Conservation (phyloP, 2,113 vertebrate genomes). For the Sphyrna mokarran region DNA sequence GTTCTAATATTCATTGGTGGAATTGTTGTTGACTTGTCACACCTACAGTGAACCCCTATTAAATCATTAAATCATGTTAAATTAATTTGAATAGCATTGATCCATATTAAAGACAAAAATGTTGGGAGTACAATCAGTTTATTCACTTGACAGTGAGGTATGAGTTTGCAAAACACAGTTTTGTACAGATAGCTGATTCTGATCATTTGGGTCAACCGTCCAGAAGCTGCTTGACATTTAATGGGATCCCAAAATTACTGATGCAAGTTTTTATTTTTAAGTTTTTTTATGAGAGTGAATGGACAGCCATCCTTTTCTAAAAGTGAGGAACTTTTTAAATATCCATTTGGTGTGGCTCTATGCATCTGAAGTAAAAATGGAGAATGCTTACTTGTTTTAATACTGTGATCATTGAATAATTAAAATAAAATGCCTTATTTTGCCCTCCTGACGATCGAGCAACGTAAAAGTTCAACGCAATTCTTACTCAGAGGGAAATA, state of each 20-base stretch:
- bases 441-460: background rate
- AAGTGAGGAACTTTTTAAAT: constrained; percentile 6
- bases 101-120: background rate
- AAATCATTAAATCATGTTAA: background rate
- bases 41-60: background rate
- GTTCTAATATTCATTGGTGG: background rate
- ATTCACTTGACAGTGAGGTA: background rate
- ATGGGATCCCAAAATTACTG: background rate
- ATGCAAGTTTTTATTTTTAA: background rate
- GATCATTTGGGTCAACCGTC: background rate
- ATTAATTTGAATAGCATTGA: background rate
- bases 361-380: background rate
- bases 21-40: background rate
- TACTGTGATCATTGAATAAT: background rate
- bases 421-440: background rate
- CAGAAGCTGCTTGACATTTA: background rate
- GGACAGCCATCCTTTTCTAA: background rate
- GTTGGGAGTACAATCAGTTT: background rate
- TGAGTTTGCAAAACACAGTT: background rate
- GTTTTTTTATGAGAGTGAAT: background rate
- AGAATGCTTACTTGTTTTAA: background rate
- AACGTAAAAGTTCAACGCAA: background rate
- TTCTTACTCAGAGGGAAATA: background rate
- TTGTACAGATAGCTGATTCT: background rate
- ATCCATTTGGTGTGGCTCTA: background rate